phyloP scores from a whole-genome alignment of 2,888 invertebrate species.

The Acleris emargana region DNA sequence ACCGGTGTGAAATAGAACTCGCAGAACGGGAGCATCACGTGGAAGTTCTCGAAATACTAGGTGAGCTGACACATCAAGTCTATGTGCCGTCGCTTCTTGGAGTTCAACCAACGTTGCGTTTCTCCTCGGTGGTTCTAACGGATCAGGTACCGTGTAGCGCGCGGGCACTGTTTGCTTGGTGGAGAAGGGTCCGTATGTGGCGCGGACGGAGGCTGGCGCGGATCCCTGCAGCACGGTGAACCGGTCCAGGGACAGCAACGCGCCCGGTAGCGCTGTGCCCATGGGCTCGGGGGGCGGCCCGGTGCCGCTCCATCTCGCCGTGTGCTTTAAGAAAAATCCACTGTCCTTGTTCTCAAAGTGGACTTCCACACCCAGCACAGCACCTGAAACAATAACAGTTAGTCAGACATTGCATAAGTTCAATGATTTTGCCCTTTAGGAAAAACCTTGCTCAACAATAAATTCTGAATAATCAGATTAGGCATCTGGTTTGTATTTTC shows the following conservation, averaged over 20 bases:
- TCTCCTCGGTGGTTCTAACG: constrained; percentile 85
- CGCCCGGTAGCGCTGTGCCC: constrained; percentile 83
- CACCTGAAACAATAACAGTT: constrained; percentile 83
- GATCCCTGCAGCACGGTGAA: constrained; percentile 96
- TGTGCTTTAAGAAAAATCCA: constrained; percentile 94
- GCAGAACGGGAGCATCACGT: constrained; percentile 94
- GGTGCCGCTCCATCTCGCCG: constrained; percentile 87
- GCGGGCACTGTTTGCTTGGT: constrained; percentile 97
- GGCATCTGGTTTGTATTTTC: constrained; percentile 42
- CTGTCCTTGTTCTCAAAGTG: constrained; percentile 96
- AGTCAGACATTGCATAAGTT: not conserved
- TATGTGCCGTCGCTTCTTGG: constrained; percentile 88
- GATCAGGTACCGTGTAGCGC: constrained; percentile 93
- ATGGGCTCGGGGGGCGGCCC: constrained; percentile 76
- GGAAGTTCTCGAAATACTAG: constrained; percentile 94
- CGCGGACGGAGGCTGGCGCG: constrained; percentile 94
- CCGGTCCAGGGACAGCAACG: constrained; percentile 91
- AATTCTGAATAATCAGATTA: constrained; percentile 42
- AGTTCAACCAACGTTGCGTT: constrained; percentile 83
- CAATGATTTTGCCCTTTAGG: not conserved
- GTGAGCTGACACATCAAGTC: constrained; percentile 96
- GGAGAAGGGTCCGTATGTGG: constrained; percentile 97
- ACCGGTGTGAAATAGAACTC: constrained; percentile 96
- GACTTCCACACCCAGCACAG: constrained; percentile 90
- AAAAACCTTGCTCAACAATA: constrained; percentile 40